These are phyloP conservation scores for Pyralis farinalis DNA, from an alignment of 2,888 invertebrate species.

Conservation along the genomic window DNA sequence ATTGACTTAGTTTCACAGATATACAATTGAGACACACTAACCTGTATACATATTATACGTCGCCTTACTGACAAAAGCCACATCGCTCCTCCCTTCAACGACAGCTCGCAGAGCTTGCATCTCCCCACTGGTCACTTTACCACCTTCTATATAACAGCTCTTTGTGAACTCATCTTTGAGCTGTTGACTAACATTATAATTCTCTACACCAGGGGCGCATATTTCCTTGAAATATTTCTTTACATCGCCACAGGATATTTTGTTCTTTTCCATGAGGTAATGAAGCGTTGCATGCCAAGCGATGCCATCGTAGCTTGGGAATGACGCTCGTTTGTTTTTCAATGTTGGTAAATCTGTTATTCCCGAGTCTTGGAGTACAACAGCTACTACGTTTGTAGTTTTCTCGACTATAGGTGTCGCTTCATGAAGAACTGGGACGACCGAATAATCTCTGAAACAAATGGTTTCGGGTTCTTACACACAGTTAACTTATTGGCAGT, in stretches of 20 bases:
- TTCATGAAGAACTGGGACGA: slow-evolving; percentile 83
- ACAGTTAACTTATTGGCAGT: no score
- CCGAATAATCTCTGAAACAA: slow-evolving; percentile 67
- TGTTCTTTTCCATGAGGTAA: slow-evolving; percentile 55
- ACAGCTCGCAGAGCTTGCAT: slow-evolving; percentile 84
- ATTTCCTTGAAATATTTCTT: slow-evolving; percentile 84
- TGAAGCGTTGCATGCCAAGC: slow-evolving; percentile 83
- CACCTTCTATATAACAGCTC: slow-evolving; percentile 49
- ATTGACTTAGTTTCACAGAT: no score
- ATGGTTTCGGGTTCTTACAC: no score
- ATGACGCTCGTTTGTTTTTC: slow-evolving; percentile 87
- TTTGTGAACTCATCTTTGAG: slow-evolving; percentile 35
- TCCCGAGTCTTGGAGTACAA: slow-evolving; percentile 82
- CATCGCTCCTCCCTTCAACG: slow-evolving; percentile 85
- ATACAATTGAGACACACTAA: no score
- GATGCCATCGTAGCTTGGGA: slow-evolving; percentile 89
- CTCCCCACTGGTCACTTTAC: slow-evolving; percentile 71
- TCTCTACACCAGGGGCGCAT: slow-evolving; percentile 80
- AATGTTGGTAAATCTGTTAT: slow-evolving; percentile 83
- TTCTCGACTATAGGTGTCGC: slow-evolving; percentile 79
- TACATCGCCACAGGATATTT: slow-evolving; percentile 60
- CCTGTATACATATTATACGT: slow-evolving; percentile 82
- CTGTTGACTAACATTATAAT: slow-evolving; percentile 25
- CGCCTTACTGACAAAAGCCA: slow-evolving; percentile 87
- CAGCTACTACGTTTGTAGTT: slow-evolving; percentile 84